Evolutionary conservation across 1,140 invertebrate species (phyloP).

Genomic region (Bombus affinis): DNA sequence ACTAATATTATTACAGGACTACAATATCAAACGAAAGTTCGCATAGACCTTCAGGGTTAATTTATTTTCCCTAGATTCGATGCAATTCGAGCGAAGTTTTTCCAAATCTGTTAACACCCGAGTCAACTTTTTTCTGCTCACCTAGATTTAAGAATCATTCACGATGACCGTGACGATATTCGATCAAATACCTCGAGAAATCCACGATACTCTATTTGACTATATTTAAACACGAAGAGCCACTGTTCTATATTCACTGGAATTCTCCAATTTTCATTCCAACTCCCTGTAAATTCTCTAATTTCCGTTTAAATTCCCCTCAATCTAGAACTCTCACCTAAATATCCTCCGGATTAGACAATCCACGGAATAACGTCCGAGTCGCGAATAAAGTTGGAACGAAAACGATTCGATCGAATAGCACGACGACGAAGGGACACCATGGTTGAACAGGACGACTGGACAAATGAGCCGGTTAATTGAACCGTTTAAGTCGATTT

Average conservation of each 20-base stretch:
- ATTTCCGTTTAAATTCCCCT: not conserved
- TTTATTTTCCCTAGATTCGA: no score
- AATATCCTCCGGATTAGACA: not conserved
- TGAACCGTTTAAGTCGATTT: constrained; percentile 47
- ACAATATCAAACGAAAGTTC: no score
- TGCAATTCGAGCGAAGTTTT: no score
- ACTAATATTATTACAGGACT: not conserved
- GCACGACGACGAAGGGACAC: not conserved
- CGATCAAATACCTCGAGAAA: no score
- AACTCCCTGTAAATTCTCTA: not conserved
- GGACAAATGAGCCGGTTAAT: constrained; percentile 35
- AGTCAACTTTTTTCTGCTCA: no score
- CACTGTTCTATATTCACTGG: not conserved
- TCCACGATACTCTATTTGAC: no score
- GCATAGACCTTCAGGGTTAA: no score
- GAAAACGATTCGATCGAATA: not conserved
- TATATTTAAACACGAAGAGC: no score
- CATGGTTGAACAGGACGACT: not conserved
- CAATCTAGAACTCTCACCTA: not conserved
- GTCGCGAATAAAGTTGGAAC: not conserved
- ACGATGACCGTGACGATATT: no score
- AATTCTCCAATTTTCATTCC: not conserved
- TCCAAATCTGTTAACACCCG: no score
- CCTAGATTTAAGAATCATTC: no score
- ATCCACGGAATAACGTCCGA: not conserved